phyloP scores from a whole-genome alignment of 2,797 vertebrate genomes.

The Rhynchotus rufescens region DNA sequence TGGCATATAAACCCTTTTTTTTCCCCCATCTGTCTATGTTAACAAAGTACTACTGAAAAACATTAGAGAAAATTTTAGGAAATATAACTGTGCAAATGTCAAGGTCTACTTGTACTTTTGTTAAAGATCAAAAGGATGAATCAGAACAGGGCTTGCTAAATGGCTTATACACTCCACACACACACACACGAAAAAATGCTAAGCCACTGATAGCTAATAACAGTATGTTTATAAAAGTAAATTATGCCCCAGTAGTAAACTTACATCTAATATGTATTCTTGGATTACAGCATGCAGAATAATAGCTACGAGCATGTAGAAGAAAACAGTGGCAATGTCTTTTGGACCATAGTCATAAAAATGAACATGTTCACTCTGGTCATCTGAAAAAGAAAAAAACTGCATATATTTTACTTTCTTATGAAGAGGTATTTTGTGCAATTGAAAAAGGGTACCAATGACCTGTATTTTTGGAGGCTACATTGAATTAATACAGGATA shows the following conservation, averaged over 20 bases:
- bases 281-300: slow-evolving; percentile 90
- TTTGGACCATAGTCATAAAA: slow-evolving; percentile 86
- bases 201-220: neutral
- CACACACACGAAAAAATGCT: neutral
- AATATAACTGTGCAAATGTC: neutral
- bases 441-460: neutral
- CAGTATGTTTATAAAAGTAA: neutral
- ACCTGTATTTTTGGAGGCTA: neutral
- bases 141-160: neutral
- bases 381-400: slow-evolving; percentile 71
- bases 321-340: slow-evolving; percentile 88
- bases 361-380: slow-evolving; percentile 79
- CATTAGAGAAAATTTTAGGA: neutral
- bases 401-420: neutral
- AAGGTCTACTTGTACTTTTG: neutral
- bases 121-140: neutral
- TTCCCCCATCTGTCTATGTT: too few relatives aligned
- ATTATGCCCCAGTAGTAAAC: slow-evolving; percentile 45
- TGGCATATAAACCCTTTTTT: neutral
- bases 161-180: neutral
- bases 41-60: neutral
- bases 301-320: slow-evolving; percentile 88
- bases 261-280: slow-evolving; percentile 88
- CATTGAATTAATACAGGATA: neutral
- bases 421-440: neutral